Base-by-base conservation (phyloP, 2,797 vertebrate species). In the Lutjanus campechanus region DNA sequence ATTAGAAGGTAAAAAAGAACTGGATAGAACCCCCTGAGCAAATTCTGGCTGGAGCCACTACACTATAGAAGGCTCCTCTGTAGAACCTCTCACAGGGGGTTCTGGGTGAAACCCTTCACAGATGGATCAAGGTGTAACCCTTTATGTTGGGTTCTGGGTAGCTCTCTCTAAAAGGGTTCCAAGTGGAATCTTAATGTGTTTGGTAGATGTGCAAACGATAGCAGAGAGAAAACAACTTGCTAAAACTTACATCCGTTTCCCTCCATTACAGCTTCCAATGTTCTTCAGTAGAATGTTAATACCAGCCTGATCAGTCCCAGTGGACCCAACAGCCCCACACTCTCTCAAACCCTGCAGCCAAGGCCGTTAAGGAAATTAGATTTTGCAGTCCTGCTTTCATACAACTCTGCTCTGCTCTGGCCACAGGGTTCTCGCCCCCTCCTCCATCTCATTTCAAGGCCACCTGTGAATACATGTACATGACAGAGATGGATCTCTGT, bases 401-500 rank as follows among this genome's bases (percentile, higher is more conserved):
- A 56, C 25, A 53, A 55, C 17, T 71, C 63, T 4, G 69, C 58
- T 72, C 50, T 29, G 11, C 78, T 89, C 69, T 63, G 68, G 76
- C 81, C 84, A 69, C 29, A 5, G 77, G 66, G 46, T 53, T 87
- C 81, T 15, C n/a, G 11, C 63, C 69, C 67, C 62, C 56, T 7
- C 19, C 72, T 68, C 53, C 46, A 63, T 84, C 87, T 87, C 83
- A 79, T 80, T 84, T 82, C 63, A 78, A 77, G 84, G 82, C 89
- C 88, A 88, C 79, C 81, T 74, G 75, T 80, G 83, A 89, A 90
- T 77, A 82, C 71, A 66, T 69, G 70, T 58, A 79, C 77, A 81
- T 88, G 91, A 94, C 93, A 91, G 75, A 91, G 87, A 93, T 89
- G 74, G 89, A 93, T 91, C 65, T 72, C 77, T 63, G 16, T 63